Base-by-base conservation (phyloP, 2,888 invertebrate genomes). In the Dicranocentrus wangi region DNA sequence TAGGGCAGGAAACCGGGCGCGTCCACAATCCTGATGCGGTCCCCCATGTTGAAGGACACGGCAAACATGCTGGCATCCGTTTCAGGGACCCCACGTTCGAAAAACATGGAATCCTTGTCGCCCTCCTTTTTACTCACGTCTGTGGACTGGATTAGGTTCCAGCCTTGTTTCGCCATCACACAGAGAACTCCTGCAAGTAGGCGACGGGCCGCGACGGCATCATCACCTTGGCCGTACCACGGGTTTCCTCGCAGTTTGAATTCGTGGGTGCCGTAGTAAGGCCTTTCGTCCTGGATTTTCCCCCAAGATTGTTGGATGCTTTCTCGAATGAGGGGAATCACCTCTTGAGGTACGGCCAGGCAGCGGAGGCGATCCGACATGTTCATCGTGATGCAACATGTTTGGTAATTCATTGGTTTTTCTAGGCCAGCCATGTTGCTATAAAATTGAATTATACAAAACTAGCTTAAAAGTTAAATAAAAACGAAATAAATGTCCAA, bases 351-450 rank as follows among this genome's bases (percentile, higher is more conserved):
- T 19, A 78, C 58, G 5, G 76, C 83, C 28, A 83, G 75, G 0
- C 83, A 65, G 0, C 84, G 81, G 8, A 84, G 51, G 2, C 82
- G 68, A 65, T 84, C 84, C 2, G 28, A 61, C 81, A 81, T 83
- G 21, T 81, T 83, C 75, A 84, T 65, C 1, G 82, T 76, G 10
- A 84, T 84, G 25, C 78, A 81, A 55, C 84, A 84, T 23, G 81
- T 78, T 60, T 72, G 72, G 28, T 47, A 80, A 21, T 73, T 5
- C n/a, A n/a, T n/a, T n/a, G n/a, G n/a, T n/a, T n/a, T n/a, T n/a
- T n/a, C n/a, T n/a, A n/a, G n/a, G n/a, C n/a, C n/a, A n/a, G n/a
- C n/a, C n/a, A n/a, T n/a, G n/a, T n/a, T n/a, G n/a, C n/a, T n/a
- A n/a, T n/a, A n/a, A n/a, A n/a, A n/a, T n/a, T n/a, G n/a, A n/a